These are phyloP conservation scores for Dorcus hopei DNA, from an alignment of 2,888 invertebrate species.

Conservation along the genomic window DNA sequence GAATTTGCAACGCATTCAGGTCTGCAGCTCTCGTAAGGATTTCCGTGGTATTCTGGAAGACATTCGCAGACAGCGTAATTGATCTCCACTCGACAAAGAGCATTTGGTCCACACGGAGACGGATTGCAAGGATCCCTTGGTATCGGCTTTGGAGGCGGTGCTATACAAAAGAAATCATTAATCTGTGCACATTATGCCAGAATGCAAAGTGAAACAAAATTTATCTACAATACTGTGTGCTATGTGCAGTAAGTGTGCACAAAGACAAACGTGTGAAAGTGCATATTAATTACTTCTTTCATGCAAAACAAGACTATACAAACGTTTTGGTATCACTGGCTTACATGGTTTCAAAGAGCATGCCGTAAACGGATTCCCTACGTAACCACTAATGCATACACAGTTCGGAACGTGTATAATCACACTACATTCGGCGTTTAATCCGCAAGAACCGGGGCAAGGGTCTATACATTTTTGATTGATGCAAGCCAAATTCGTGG, in stretches of 20 bases:
- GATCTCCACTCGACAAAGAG: slow-evolving; percentile 70
- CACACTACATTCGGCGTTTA: slow-evolving; percentile 69
- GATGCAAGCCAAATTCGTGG: slow-evolving; percentile 64
- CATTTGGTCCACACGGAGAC: slow-evolving; percentile 68
- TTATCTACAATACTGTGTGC: neutral
- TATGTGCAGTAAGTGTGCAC: neutral
- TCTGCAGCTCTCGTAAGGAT: slow-evolving; percentile 72
- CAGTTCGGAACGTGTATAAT: slow-evolving; percentile 74
- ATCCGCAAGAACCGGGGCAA: slow-evolving; percentile 72
- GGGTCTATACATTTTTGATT: slow-evolving; percentile 71
- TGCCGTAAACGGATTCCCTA: slow-evolving; percentile 65
- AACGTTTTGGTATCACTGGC: slow-evolving; percentile 25
- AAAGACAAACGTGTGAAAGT: neutral
- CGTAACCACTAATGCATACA: slow-evolving; percentile 63
- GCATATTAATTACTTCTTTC: too few relatives aligned
- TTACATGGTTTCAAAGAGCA: slow-evolving; percentile 60
- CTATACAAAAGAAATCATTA: slow-evolving; percentile 9
- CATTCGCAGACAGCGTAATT: slow-evolving; percentile 72
- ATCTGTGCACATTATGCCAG: neutral
- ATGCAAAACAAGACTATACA: too few relatives aligned
- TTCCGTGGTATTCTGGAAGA: slow-evolving; percentile 67
- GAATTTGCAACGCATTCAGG: slow-evolving; percentile 85
- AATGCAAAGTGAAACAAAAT: too few relatives aligned
- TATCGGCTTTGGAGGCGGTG: slow-evolving; percentile 22
- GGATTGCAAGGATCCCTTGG: slow-evolving; percentile 61